Percentiles rank a stretch among this genome's conserved stretches.
Evolutionary conservation across 2,888 invertebrate species (phyloP).

Genomic region (Drosophila diplacantha): DNA sequence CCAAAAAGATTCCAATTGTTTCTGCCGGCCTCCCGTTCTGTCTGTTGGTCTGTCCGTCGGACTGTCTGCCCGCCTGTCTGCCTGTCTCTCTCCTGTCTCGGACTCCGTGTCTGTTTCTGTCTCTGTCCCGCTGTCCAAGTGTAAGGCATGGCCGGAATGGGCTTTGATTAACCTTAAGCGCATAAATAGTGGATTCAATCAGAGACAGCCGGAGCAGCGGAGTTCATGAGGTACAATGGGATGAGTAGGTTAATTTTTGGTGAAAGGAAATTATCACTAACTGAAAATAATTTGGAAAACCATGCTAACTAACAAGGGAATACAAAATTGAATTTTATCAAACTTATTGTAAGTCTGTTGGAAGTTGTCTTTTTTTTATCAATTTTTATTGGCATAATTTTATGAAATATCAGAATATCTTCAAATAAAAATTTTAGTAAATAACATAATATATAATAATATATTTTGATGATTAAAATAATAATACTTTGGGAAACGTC

Average conservation of each 20-base stretch:
- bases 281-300: background rate
- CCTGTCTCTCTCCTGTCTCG: constrained; percentile 19
- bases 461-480: no score
- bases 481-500: no score
- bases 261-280: no score
- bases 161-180: constrained; percentile 74
- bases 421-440: no score
- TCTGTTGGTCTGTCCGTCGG: constrained; percentile 14
- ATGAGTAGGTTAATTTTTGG: background rate
- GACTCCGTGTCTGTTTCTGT: constrained; percentile 8
- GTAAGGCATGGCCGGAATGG: constrained; percentile 68
- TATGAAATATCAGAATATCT: no score
- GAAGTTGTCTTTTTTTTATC: background rate
- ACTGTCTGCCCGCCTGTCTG: background rate
- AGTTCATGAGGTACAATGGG: constrained; percentile 17
- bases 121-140: constrained; percentile 43
- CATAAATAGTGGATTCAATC: constrained; percentile 75
- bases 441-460: no score
- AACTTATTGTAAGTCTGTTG: background rate
- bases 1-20: constrained; percentile 68
- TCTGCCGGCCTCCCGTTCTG: constrained; percentile 50
- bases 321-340: rapidly evolving
- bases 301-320: background rate
- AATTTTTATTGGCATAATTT: background rate
- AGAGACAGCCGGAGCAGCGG: constrained; percentile 48